These are phyloP conservation scores for Drosophila rubida DNA, from an alignment of 2,888 invertebrate genomes.

Conservation along the genomic window DNA sequence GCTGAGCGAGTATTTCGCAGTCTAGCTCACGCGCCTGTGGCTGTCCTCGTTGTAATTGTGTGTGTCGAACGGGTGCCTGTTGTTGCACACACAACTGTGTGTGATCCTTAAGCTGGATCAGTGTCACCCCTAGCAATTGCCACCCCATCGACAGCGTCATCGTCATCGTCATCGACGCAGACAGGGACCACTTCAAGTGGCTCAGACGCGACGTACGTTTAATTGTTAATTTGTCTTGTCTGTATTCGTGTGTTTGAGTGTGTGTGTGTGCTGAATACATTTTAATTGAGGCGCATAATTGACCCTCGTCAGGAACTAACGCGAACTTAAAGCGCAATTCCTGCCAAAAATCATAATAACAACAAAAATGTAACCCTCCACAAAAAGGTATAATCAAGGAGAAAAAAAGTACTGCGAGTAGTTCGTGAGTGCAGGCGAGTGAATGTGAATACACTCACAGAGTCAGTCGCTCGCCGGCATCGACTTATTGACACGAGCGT, in stretches of 20 bases:
- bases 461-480: no score
- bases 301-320: conserved; percentile 61
- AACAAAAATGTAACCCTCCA: background rate
- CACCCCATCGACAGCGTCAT: conserved; percentile 23
- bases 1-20: background rate
- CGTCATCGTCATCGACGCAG: background rate
- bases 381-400: background rate
- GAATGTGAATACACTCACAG: conserved; percentile 11
- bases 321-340: conserved; percentile 22
- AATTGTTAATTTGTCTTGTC: conserved; percentile 73
- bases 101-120: conserved; percentile 29
- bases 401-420: background rate
- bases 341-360: background rate
- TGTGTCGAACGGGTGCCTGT: background rate
- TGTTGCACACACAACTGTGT: background rate
- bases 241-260: conserved; percentile 48
- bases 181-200: conserved; percentile 25
- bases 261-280: conserved; percentile 71
- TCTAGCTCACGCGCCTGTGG: background rate
- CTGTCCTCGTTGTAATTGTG: background rate
- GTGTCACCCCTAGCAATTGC: conserved; percentile 35
- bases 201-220: conserved; percentile 37
- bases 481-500: conserved; percentile 5
- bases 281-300: conserved; percentile 77
- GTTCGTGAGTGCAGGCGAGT: background rate